phyloP scores from a whole-genome alignment of 2,113 vertebrate genomes.

The Stegostoma tigrinum region DNA sequence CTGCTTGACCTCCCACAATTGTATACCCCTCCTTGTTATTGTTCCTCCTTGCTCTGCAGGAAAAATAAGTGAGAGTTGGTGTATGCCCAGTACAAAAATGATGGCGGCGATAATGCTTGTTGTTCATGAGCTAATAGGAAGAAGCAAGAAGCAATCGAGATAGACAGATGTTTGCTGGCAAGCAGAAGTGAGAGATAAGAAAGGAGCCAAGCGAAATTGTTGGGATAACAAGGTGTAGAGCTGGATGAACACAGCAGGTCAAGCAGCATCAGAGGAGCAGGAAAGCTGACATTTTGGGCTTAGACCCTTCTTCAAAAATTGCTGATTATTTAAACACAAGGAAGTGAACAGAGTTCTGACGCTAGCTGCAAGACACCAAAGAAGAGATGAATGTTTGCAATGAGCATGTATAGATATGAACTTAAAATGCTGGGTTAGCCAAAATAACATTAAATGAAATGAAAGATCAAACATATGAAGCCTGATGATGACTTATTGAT shows the following conservation, averaged over 20 bases:
- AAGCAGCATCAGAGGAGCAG: too few species aligned
- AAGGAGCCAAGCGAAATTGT: background rate
- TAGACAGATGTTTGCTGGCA: background rate
- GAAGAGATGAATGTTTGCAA: too few species aligned
- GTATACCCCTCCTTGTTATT: background rate
- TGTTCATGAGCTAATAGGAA: background rate
- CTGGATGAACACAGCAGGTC: too few species aligned
- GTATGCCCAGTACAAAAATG: background rate
- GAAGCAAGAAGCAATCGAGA: background rate
- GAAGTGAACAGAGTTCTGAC: background rate
- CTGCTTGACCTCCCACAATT: background rate
- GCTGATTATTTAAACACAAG: background rate
- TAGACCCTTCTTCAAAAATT: background rate
- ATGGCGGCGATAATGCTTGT: background rate
- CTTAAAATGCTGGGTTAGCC: too few species aligned
- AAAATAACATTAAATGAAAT: too few species aligned
- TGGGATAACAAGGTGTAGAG: too few species aligned
- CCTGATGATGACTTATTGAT: too few species aligned
- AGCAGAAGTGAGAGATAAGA: background rate
- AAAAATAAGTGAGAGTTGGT: background rate
- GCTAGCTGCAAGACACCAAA: background rate
- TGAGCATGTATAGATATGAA: too few species aligned
- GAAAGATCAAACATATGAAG: too few species aligned
- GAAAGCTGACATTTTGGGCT: too few species aligned
- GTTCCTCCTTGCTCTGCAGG: background rate